Evolutionary conservation across 2,888 invertebrate species (phyloP).

Genomic region (Osmoderma eremita): DNA sequence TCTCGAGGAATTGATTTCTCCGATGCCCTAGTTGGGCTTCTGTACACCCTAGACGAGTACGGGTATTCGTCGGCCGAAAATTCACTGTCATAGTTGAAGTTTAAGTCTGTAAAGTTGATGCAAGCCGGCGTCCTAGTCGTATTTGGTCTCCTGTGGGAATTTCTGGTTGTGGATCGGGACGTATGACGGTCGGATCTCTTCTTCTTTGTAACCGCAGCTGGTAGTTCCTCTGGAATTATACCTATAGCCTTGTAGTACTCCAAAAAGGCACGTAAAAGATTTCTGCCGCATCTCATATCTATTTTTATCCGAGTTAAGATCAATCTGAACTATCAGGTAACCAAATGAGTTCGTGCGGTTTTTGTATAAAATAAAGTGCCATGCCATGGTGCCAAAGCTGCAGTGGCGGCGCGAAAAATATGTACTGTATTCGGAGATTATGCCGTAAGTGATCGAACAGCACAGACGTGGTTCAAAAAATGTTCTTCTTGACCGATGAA

Average conservation of each 20-base stretch:
- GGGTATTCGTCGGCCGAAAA: constrained; percentile 64
- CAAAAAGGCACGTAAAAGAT: constrained; percentile 78
- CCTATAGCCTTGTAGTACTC: constrained; percentile 85
- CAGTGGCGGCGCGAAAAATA: too few relatives aligned
- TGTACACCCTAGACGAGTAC: constrained; percentile 54
- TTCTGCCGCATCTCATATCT: constrained; percentile 84
- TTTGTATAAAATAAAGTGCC: too few relatives aligned
- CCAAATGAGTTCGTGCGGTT: too few relatives aligned
- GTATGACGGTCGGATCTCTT: constrained; percentile 50
- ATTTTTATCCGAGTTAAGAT: constrained; percentile 56
- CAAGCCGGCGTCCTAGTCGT: constrained; percentile 66
- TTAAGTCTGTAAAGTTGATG: constrained; percentile 67
- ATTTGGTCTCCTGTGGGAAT: constrained; percentile 62
- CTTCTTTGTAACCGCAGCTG: constrained; percentile 47
- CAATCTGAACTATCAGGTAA: too few relatives aligned
- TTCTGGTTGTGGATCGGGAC: constrained; percentile 58
- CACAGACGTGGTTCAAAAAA: too few relatives aligned
- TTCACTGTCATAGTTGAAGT: constrained; percentile 67
- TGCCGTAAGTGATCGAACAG: too few relatives aligned
- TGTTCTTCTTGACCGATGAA: too few relatives aligned
- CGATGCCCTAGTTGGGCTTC: constrained; percentile 52
- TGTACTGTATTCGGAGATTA: too few relatives aligned
- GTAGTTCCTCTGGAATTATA: constrained; percentile 67
- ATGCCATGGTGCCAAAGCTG: too few relatives aligned
- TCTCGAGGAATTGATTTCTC: constrained; percentile 30